Evolutionary conservation across 2,113 vertebrate species (phyloP), one percentile per base, ranked within the genome.

Genomic region (Numida meleagris): DNA sequence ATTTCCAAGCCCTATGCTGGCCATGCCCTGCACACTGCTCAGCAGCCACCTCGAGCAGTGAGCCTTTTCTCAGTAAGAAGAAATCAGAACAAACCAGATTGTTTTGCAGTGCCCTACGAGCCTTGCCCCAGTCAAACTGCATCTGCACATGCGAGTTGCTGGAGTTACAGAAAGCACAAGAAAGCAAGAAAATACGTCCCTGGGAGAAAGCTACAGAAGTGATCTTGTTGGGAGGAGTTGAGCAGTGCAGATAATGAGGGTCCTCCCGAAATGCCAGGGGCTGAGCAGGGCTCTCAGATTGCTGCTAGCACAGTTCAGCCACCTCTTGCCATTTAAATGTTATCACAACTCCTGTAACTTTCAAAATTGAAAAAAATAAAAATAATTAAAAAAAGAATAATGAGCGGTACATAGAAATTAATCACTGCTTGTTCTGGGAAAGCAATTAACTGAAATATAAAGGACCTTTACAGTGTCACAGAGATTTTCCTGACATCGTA

Each of bases 251-350:
- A 62, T 88, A 95, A 78, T 42, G 38, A 36, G 57, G 94, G 72
- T 53, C 74, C 63, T 76, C 16, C 84, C 70, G 70, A 96, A 95
- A 91, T 70, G 70, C 46, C 88, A 89, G 65, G 18, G 63, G 86
- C 48, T 93, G 57, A 95, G 34, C 3, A 0, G 57, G 61, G 46
- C 71, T 92, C 90, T 45, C 68, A 71, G 76, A 58, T 36, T 70
- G 82, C 20, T 46, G 55, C 27, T 88, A 33, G 36, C 31, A 61
- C 43, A 53, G 81, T 94, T 95, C 90, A 95, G 80, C 77, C 81
- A 78, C 40, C 38, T 94, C 70, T 90, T 96, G 91, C 95, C 87
- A 94, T 97, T 97, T 95, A 96, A 97, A 92, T 82, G 74, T 55
- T 96, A 93, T 70, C 88, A 86, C 72, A 91, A 50, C 74, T 89